These are phyloP conservation scores for Pangasius krempfi DNA, from an alignment of 2,797 vertebrate genomes.

Conservation along the genomic window DNA sequence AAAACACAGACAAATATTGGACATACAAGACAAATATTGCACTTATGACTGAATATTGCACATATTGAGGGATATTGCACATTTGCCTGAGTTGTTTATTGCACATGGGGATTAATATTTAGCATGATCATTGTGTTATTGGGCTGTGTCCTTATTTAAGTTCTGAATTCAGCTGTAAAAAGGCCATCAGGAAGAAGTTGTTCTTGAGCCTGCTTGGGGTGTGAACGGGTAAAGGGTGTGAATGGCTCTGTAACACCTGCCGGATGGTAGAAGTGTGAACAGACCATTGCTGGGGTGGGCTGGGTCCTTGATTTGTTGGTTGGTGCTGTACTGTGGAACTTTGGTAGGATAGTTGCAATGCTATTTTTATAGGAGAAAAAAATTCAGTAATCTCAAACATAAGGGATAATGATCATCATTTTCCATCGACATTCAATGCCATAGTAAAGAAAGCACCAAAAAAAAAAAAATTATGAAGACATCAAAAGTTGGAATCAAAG, in stretches of 20 bases:
- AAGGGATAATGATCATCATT: background rate
- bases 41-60: background rate
- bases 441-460: background rate
- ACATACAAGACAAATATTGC: background rate
- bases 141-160: background rate
- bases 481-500: background rate
- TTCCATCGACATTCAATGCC: background rate
- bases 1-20: background rate
- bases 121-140: background rate
- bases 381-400: background rate
- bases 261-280: background rate
- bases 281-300: background rate
- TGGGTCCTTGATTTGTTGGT: background rate
- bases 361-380: background rate
- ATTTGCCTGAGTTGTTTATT: background rate
- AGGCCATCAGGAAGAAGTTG: background rate
- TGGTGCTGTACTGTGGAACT: background rate
- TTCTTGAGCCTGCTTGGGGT: background rate
- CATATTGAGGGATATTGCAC: background rate
- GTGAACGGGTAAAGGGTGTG: background rate
- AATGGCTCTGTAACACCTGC: conserved; percentile 1
- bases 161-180: background rate
- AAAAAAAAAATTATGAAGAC: background rate
- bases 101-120: background rate
- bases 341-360: background rate